Conservation (phyloP, 2,113 vertebrate genomes). For the Sebastes schlegelii region DNA sequence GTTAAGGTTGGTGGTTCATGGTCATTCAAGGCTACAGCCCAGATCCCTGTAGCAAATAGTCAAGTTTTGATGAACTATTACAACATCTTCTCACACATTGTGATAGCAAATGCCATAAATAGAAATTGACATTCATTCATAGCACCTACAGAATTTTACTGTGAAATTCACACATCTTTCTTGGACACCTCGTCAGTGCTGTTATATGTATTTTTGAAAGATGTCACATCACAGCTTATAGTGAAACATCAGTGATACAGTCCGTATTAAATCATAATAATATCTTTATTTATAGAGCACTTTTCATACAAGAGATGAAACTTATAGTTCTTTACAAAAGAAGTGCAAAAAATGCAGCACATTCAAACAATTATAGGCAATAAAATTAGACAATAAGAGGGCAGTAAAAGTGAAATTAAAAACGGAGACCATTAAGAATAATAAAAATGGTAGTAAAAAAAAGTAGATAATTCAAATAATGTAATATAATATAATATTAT, state of each 20-base stretch:
- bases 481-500: too few relatives aligned
- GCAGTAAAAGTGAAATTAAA: too few relatives aligned
- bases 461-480: too few relatives aligned
- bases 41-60: not conserved
- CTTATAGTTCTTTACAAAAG: too few relatives aligned
- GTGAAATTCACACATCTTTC: not conserved
- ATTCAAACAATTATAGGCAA: too few relatives aligned
- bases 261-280: not conserved
- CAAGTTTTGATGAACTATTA: not conserved
- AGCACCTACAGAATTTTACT: not conserved
- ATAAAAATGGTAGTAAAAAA: too few relatives aligned
- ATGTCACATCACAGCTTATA: not conserved
- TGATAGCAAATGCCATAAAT: not conserved
- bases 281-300: too few relatives aligned
- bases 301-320: too few relatives aligned
- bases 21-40: not conserved
- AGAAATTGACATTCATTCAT: not conserved
- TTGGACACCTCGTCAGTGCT: not conserved
- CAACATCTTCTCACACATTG: not conserved
- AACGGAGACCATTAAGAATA: too few relatives aligned
- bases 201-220: not conserved
- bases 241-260: not conserved
- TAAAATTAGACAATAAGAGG: too few relatives aligned
- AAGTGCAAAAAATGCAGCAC: too few relatives aligned
- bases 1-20: not conserved